phyloP scores from a whole-genome alignment of 2,797 vertebrate genomes.

The Schizopygopsis malacanthus region DNA sequence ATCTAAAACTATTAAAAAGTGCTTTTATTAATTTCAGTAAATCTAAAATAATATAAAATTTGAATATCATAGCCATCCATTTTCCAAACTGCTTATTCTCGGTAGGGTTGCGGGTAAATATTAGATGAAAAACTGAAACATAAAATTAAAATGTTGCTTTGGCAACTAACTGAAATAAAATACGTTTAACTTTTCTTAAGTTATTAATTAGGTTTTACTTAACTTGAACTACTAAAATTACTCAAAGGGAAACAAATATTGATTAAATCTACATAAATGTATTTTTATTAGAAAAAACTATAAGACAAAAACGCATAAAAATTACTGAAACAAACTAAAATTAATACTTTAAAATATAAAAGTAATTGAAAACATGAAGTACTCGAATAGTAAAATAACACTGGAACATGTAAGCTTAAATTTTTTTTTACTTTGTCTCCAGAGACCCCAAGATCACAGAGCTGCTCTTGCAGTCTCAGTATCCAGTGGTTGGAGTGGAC shows the following conservation, averaged over 20 bases:
- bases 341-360: no score
- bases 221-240: no score
- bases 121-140: not conserved
- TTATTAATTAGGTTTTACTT: no score
- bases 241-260: no score
- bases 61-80: not conserved
- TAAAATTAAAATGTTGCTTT: not conserved
- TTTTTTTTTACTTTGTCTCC: not conserved
- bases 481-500: slow-evolving; percentile 93
- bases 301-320: not conserved
- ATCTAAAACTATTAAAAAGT: not conserved
- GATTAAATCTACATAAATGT: not conserved
- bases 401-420: not conserved
- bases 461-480: slow-evolving; percentile 90
- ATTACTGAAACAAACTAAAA: not conserved
- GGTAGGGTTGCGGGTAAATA: no score
- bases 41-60: not conserved
- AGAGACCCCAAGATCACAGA: slow-evolving; percentile 86
- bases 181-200: not conserved
- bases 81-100: no score
- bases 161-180: not conserved
- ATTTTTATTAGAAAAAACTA: not conserved
- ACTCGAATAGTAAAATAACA: not conserved
- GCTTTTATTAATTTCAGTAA: not conserved
- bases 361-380: no score